Percentiles rank a stretch among this genome's conserved stretches.
phyloP scores from a whole-genome alignment of 2,888 invertebrate species.

The Brachyopa scutellaris region DNA sequence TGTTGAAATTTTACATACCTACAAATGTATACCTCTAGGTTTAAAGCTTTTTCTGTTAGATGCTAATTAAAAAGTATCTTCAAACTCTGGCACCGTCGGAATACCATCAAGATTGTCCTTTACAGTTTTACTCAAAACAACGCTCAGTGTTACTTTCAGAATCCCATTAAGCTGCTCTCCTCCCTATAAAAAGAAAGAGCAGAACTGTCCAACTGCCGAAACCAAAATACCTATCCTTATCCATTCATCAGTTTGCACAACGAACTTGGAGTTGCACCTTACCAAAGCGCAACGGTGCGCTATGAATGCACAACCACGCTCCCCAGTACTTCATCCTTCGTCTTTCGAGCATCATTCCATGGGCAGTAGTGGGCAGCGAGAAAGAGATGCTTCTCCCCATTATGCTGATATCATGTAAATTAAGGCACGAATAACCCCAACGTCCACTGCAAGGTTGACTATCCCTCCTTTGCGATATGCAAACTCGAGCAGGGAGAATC shows the following conservation, averaged over 20 bases:
- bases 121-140: constrained; percentile 43
- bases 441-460: constrained; percentile 47
- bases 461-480: constrained; percentile 8
- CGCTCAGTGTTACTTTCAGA: constrained; percentile 16
- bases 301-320: not conserved
- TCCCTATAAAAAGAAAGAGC: too few relatives aligned
- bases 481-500: constrained; percentile 59
- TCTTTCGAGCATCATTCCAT: too few relatives aligned
- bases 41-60: too few relatives aligned
- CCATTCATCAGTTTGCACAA: constrained; percentile 45
- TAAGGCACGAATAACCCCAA: constrained; percentile 67
- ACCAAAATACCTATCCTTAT: constrained; percentile 45
- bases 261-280: constrained; percentile 52
- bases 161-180: constrained; percentile 48
- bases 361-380: constrained; percentile 61
- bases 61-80: constrained; percentile 8
- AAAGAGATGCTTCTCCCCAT: constrained; percentile 56
- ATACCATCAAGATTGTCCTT: constrained; percentile 42
- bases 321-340: too few relatives aligned
- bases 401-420: constrained; percentile 71
- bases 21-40: too few relatives aligned
- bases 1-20: too few relatives aligned
- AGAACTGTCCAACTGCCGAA: constrained; percentile 10
- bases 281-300: not conserved
- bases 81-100: constrained; percentile 18